Evolutionary conservation across 2,797 vertebrate genomes (phyloP), one percentile per base, ranked within the genome.

Genomic region (Mus spretus): DNA sequence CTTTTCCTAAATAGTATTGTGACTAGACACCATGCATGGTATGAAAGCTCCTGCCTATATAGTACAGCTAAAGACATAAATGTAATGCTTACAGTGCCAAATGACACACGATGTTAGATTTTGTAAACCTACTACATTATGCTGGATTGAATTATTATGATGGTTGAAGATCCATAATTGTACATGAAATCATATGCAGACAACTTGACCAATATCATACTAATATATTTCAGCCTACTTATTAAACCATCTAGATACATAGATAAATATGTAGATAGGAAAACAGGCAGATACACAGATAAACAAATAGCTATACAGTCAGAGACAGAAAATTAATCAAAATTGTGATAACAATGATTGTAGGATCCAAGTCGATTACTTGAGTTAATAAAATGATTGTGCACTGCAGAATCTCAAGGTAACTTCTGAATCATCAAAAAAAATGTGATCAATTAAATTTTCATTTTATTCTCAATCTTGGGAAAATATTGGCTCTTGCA

Each of bases 1-100:
- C 81, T 93, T 84, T 96, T 95, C 92, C n/a, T 63, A 93, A 90
- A 80, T 44, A 92, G n/a, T 75, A 90, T 93, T 94, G 53, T 79
- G 94, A 94, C 78, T 96, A 84, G 4, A 47, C 44, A 87, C 53
- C 59, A 40, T 19, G 28, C 14, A 75, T 90, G 40, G 22, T 28
- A 79, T 79, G 34, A 94, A 93, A 70, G 63, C 88, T 90, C 87
- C 84, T 77, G 1, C 81, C 57, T 85, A n/a, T 77, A 26, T 95
- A 9, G 86, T 34, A 84, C 26, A 90, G 47, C n/a, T 90, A 77
- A 93, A 90, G n/a, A 93, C 28, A 94, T 65, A 84, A 77, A 44
- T 75, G 19, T n/a, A 90, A 70, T 94, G 31, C 55, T 92, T 96
- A 75, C n/a, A 86, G 14, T 31, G 47, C 83, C 44, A 92, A 75